These are phyloP conservation scores for Papilio elwesi DNA, from an alignment of 2,888 invertebrate species.

Conservation along the genomic window DNA sequence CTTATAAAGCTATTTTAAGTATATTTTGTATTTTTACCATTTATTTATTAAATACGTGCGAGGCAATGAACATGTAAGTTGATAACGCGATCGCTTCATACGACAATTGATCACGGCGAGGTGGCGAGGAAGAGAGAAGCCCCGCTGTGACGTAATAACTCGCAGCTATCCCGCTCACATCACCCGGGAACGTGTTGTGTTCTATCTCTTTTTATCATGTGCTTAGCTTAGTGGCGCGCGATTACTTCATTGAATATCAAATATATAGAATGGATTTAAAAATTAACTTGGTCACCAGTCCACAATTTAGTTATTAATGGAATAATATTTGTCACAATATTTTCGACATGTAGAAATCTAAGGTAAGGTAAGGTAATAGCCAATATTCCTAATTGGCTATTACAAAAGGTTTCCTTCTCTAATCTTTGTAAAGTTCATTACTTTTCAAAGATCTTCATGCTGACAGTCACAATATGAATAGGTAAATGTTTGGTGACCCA, in stretches of 20 bases:
- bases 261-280: constrained; percentile 52
- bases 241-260: constrained; percentile 60
- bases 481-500: too few relatives aligned
- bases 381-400: too few relatives aligned
- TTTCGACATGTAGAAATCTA: too few relatives aligned
- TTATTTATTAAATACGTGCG: constrained; percentile 2
- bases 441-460: too few relatives aligned
- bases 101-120: constrained; percentile 52
- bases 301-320: too few relatives aligned
- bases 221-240: constrained; percentile 77
- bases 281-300: too few relatives aligned
- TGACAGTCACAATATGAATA: too few relatives aligned
- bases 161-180: constrained; percentile 77
- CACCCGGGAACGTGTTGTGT: constrained; percentile 71
- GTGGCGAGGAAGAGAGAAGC: constrained; percentile 66
- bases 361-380: too few relatives aligned
- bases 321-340: too few relatives aligned
- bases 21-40: background rate
- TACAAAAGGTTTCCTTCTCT: too few relatives aligned
- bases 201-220: constrained; percentile 74
- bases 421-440: too few relatives aligned
- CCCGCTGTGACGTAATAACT: constrained; percentile 83
- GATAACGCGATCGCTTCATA: constrained; percentile 35
- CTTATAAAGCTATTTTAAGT: background rate
- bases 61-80: constrained; percentile 47